phyloP scores from a whole-genome alignment of 2,797 vertebrate species.

The Microchirus variegatus region DNA sequence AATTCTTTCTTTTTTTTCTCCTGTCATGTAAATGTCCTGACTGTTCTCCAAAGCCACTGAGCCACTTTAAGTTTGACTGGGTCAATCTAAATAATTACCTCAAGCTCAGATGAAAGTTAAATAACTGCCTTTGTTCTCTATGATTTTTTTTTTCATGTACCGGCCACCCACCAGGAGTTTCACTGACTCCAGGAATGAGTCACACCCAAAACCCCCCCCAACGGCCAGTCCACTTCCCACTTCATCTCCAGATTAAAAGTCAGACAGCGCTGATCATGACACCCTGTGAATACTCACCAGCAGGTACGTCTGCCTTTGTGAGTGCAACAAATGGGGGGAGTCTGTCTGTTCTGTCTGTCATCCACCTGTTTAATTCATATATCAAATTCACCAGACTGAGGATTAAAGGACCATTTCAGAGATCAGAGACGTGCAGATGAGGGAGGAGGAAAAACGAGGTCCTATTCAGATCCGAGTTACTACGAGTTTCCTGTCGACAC shows the following conservation, averaged over 20 bases:
- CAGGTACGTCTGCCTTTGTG: constrained; percentile 41
- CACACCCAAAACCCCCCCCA: constrained; percentile 46
- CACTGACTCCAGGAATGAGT: constrained; percentile 61
- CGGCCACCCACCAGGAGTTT: constrained; percentile 75
- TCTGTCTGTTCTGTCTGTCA: constrained; percentile 16
- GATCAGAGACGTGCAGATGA: constrained; percentile 49
- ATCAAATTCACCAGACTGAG: constrained; percentile 65
- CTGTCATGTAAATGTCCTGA: neutral
- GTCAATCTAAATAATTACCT: constrained; percentile 64
- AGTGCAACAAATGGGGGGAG: constrained; percentile 36
- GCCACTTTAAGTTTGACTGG: constrained; percentile 47
- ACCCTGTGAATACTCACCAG: constrained; percentile 25
- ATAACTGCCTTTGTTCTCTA: constrained; percentile 63
- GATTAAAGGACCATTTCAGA: constrained; percentile 44
- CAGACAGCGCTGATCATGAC: constrained; percentile 24
- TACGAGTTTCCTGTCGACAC: constrained; percentile 35
- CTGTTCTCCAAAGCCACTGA: constrained; percentile 25
- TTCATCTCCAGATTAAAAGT: constrained; percentile 41
- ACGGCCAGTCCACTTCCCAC: constrained; percentile 22
- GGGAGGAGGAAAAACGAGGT: neutral
- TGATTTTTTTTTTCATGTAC: constrained; percentile 50
- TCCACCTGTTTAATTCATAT: constrained; percentile 65
- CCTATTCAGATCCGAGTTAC: constrained; percentile 36
- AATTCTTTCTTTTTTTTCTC: too few relatives aligned
- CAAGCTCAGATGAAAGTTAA: constrained; percentile 69